Evolutionary conservation across 2,113 vertebrate genomes (phyloP).

Genomic region (Petrocephalus microphthalmus): DNA sequence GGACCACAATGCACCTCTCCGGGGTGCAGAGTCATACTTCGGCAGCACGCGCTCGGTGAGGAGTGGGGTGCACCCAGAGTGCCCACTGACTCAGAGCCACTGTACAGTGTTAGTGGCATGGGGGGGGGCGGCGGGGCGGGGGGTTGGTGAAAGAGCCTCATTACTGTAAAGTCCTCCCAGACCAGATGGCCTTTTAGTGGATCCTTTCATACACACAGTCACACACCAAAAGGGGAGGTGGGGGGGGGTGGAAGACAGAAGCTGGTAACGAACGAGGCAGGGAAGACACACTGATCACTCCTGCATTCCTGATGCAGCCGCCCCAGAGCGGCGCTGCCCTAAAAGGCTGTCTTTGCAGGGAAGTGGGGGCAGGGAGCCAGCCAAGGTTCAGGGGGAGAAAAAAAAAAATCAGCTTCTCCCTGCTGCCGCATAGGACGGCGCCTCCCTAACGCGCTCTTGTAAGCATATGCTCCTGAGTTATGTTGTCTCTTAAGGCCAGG

Average conservation of each 20-base stretch:
- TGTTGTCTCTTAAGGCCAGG: background rate
- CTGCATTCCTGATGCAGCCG: slow-evolving; percentile 44
- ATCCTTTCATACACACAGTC: slow-evolving; percentile 14
- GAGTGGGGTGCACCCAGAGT: background rate
- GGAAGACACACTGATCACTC: slow-evolving; percentile 28
- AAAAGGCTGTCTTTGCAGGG: slow-evolving; percentile 49
- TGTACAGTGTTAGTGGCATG: background rate
- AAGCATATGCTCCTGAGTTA: background rate
- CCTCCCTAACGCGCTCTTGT: background rate
- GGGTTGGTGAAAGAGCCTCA: background rate
- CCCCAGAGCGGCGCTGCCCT: slow-evolving; percentile 44
- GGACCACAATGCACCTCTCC: background rate
- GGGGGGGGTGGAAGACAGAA: background rate
- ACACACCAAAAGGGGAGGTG: background rate
- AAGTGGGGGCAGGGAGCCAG: slow-evolving; percentile 24
- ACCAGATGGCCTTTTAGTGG: slow-evolving; percentile 18
- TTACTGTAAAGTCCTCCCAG: slow-evolving; percentile 13
- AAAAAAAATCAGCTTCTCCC: background rate
- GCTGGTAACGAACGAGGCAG: background rate
- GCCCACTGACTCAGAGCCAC: slow-evolving; percentile 13
- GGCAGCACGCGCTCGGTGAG: background rate
- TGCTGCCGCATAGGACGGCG: background rate
- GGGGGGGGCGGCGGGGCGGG: background rate
- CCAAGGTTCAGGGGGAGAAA: slow-evolving; percentile 21
- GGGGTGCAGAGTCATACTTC: slow-evolving; percentile 9